A percentile compares a stretch with the other conserved stretches of the same genome.
Evolutionary conservation across 1,140 invertebrate genomes (phyloP).

Genomic region (Papilio aristodemus): DNA sequence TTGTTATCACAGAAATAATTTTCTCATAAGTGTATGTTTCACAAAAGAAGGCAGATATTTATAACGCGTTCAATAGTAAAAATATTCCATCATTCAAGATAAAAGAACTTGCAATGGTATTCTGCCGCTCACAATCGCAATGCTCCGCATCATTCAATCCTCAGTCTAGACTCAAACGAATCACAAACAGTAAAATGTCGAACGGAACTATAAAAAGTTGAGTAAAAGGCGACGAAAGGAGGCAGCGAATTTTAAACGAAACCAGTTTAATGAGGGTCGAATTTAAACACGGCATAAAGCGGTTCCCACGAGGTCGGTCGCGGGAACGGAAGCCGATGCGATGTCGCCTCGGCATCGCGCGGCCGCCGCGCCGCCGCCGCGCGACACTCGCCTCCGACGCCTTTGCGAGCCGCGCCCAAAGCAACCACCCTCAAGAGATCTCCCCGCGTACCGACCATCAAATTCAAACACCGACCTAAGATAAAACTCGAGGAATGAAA

Average conservation of each 20-base stretch:
- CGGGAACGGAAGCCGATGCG: constrained; percentile 75
- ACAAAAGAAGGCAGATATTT: constrained; percentile 8
- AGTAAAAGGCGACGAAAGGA: constrained; percentile 80
- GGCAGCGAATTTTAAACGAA: constrained; percentile 78
- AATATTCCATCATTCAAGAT: not conserved
- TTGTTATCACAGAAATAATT: not conserved
- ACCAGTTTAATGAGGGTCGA: constrained; percentile 80
- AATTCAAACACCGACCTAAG: constrained; percentile 35
- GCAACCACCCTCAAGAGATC: constrained; percentile 43
- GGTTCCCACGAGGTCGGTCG: constrained; percentile 77
- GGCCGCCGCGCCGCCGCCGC: constrained; percentile 57
- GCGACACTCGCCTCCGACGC: constrained; percentile 55
- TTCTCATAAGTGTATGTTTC: not conserved
- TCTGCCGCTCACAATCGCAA: constrained; percentile 53
- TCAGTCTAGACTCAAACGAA: constrained; percentile 70
- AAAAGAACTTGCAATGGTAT: constrained; percentile 52
- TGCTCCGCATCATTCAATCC: constrained; percentile 52
- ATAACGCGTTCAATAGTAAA: not conserved
- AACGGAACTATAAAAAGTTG: constrained; percentile 79
- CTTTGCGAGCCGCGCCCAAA: constrained; percentile 39
- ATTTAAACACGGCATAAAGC: constrained; percentile 79
- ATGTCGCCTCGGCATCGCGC: constrained; percentile 59
- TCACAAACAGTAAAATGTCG: constrained; percentile 75
- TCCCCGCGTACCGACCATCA: constrained; percentile 31
- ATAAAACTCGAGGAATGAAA: constrained; percentile 36